Evolutionary conservation across 2,888 invertebrate species (phyloP), one percentile per base, ranked within the genome.

Genomic region (Ceriagrion tenellum): DNA sequence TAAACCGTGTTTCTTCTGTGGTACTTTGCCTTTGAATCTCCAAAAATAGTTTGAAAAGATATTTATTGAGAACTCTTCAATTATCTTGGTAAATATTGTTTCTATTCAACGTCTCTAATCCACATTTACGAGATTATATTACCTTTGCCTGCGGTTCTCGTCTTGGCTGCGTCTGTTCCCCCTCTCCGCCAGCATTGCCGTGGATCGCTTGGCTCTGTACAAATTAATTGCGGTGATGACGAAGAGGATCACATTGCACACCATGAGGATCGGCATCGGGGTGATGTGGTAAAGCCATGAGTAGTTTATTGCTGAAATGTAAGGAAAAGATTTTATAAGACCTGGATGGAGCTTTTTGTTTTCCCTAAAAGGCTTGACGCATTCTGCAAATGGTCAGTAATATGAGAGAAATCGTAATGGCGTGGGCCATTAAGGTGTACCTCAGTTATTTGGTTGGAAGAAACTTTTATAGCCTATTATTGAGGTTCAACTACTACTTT

Each of bases 271-370:
- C 69, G 98, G 97, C 95, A 98, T 98, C 0, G 98, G 98, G 0
- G 97, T 97, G 96, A 98, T 98, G 97, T 98, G 98, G 96, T 98
- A 98, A n/a, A 98, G 96, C 88, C 98, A 96, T 95, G 97, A 97
- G 20, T 98, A 97, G 88, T 96, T 95, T 96, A 97, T 97, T 96
- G 97, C 98, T 98, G 97, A 74, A 93, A 93, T 23, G 40, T 13
- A 93, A 69, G 47, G 20, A 63, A 1, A 88, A 13, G 20, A 47
- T 88, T 18, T 3, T 18, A 88, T 47, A 8, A 4, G 16, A 47
- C 23, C 20, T 18, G 18, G 47, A 88, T 10, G 30, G 40, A 12
- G 0, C n/a, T 47, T 40, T n/a, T 88, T 88, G 88, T 69, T 69
- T n/a, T n/a, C n/a, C n/a, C 47, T 47, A 47, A 4, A 47, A 47